phyloP scores from a whole-genome alignment of 1,140 invertebrate species.

The Heliconius eleuchia region DNA sequence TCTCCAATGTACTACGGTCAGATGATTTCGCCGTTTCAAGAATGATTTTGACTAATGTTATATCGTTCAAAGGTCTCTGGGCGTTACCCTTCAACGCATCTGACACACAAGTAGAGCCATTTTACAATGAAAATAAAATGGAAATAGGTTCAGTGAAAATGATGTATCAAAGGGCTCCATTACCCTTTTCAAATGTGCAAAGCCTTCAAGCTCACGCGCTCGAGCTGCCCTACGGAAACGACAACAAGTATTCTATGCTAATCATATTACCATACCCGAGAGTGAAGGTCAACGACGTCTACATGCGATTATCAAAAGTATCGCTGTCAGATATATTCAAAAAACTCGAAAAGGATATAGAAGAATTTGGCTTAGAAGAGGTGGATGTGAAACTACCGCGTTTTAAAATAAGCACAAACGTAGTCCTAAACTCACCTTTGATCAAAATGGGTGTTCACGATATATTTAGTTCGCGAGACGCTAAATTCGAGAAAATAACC shows the following conservation, averaged over 20 bases:
- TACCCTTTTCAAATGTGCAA: constrained; percentile 77
- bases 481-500: constrained; percentile 85
- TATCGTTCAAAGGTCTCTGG: constrained; percentile 93
- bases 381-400: constrained; percentile 86
- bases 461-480: constrained; percentile 83
- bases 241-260: constrained; percentile 68
- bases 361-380: constrained; percentile 79
- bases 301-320: constrained; percentile 49
- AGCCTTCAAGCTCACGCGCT: constrained; percentile 78
- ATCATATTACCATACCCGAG: constrained; percentile 58
- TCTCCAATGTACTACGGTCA: constrained; percentile 65
- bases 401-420: constrained; percentile 85
- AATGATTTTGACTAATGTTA: constrained; percentile 88
- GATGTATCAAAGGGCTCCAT: constrained; percentile 82
- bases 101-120: constrained; percentile 81
- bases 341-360: constrained; percentile 66
- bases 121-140: constrained; percentile 81
- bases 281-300: constrained; percentile 54
- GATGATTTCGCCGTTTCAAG: constrained; percentile 82
- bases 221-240: constrained; percentile 82
- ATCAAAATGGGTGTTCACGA: constrained; percentile 86
- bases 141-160: constrained; percentile 81
- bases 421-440: constrained; percentile 83
- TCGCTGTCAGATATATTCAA: constrained; percentile 66
- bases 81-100: constrained; percentile 84